Evolutionary conservation across 2,113 vertebrate genomes (phyloP).

Genomic region (Cololabis saira): DNA sequence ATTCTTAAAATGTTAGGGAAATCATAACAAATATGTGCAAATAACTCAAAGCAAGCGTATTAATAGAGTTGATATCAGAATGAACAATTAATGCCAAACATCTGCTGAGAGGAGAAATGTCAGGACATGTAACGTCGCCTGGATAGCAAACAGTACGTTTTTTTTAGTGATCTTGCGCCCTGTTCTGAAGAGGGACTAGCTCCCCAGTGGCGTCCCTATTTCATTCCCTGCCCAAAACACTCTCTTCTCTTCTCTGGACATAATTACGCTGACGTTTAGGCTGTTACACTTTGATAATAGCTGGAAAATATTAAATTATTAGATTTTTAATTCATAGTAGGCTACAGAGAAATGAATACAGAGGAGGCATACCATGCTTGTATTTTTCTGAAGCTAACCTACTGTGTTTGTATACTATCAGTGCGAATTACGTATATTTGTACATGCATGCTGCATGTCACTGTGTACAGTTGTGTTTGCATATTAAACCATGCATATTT

Average conservation of each 20-base stretch:
- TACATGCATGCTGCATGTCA: neutral
- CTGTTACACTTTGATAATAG: constrained; percentile 41
- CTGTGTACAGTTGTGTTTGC: neutral
- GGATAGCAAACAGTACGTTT: constrained; percentile 1
- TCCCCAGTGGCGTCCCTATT: constrained; percentile 39
- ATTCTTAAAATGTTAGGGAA: neutral
- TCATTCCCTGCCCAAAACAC: constrained; percentile 20
- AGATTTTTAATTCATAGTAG: constrained; percentile 30
- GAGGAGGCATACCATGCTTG: constrained; percentile 19
- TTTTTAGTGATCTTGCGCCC: constrained; percentile 50
- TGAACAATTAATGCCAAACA: too few relatives aligned
- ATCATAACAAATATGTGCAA: neutral
- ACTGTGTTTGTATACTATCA: neutral
- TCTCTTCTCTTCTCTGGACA: constrained; percentile 3
- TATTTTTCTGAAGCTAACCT: constrained; percentile 33
- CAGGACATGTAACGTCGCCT: too few relatives aligned
- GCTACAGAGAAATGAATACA: constrained; percentile 40
- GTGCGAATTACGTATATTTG: too few relatives aligned
- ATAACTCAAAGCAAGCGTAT: too few relatives aligned
- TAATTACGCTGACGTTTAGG: constrained; percentile 10
- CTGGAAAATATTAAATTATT: constrained; percentile 54
- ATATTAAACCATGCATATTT: neutral
- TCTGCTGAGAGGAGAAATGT: neutral
- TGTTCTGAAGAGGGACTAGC: constrained; percentile 36
- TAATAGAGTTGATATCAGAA: too few relatives aligned